Base-by-base conservation (phyloP, 1,140 invertebrate species). In the Penaeus chinensis region DNA sequence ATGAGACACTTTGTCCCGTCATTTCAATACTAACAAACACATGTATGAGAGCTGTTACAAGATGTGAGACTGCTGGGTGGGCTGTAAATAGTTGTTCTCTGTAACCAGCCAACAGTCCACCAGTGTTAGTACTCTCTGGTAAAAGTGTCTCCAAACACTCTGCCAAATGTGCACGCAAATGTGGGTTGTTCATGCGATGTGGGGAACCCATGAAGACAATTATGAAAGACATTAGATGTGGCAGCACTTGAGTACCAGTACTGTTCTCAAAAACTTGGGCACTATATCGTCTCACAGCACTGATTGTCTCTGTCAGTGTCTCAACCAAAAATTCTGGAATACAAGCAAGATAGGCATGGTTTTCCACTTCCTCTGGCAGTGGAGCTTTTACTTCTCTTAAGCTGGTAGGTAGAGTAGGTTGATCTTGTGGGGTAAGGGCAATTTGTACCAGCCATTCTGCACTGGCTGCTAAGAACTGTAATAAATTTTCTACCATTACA, bases 21-120 rank as follows among this genome's bases (percentile, higher is more conserved):
- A 98, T 98, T 93, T 99, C 98, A 86, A 99, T 99, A 87, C 96
- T 96, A 62, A 99, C 98, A 92, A 99, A 99, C 5, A 99, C 97
- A 91, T 97, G 94, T 32, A 98, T 92, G 77, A 99, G 93, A 91
- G 95, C 95, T 79, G 94, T 92, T 24, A 96, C 94, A 89, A 98
- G 94, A 93, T 96, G 90, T 90, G 88, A 92, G 89, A 90, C 74
- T 85, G 90, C 94, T 3, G 95, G 94, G 93, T 98, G 96, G 74
- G 94, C 93, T 60, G 94, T 93, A 91, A 98, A 98, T 10, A 98
- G 91, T 91, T 95, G 94, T 91, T 96, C 94, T 91, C 96, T 92
- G 90, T 95, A 94, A 92, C 95, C 95, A 47, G 93, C 61, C 10
- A 90, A 74, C 54, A 88, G 47, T 63, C 89, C 88, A 13, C 82